Evolutionary conservation across 2,888 invertebrate genomes (phyloP).

Genomic region (Rhagonycha lutea): DNA sequence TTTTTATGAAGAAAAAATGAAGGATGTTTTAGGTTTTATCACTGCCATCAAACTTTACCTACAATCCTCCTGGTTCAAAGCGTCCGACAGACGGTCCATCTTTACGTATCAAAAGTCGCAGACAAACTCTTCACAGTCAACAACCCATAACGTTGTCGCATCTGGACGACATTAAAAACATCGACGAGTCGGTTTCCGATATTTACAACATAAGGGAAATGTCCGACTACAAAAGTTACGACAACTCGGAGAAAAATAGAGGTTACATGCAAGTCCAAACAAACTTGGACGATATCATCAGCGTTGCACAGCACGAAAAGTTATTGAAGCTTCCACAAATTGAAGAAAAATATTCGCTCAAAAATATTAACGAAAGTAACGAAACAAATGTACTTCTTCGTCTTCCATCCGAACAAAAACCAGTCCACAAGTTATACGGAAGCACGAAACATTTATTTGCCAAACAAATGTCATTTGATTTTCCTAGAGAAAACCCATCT

Average conservation of each 20-base stretch:
- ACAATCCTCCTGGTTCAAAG: constrained; percentile 69
- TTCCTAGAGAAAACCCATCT: constrained; percentile 59
- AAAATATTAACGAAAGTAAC: constrained; percentile 44
- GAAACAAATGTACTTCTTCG: constrained; percentile 40
- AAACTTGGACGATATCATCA: constrained; percentile 47
- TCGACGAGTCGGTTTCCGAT: constrained; percentile 51
- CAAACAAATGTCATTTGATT: constrained; percentile 61
- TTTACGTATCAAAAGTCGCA: constrained; percentile 50
- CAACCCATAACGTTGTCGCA: constrained; percentile 64
- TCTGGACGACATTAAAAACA: constrained; percentile 59
- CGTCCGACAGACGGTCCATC: constrained; percentile 45
- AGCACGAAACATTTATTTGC: constrained; percentile 62
- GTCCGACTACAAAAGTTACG: constrained; percentile 34
- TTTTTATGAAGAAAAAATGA: not conserved
- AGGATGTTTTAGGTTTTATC: constrained; percentile 65
- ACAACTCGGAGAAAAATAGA: constrained; percentile 50
- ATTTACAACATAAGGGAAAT: constrained; percentile 50
- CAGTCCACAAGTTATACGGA: constrained; percentile 51
- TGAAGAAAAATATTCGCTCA: constrained; percentile 41
- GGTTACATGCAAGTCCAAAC: constrained; percentile 33
- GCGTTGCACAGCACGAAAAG: constrained; percentile 38
- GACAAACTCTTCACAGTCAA: constrained; percentile 65
- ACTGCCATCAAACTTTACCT: constrained; percentile 83
- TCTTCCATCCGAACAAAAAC: constrained; percentile 47
- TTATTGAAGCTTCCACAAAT: constrained; percentile 39